Percentiles rank a stretch among this genome's conserved stretches.
Conservation (phyloP, 2,113 vertebrate species). For the Barbus barbus region DNA sequence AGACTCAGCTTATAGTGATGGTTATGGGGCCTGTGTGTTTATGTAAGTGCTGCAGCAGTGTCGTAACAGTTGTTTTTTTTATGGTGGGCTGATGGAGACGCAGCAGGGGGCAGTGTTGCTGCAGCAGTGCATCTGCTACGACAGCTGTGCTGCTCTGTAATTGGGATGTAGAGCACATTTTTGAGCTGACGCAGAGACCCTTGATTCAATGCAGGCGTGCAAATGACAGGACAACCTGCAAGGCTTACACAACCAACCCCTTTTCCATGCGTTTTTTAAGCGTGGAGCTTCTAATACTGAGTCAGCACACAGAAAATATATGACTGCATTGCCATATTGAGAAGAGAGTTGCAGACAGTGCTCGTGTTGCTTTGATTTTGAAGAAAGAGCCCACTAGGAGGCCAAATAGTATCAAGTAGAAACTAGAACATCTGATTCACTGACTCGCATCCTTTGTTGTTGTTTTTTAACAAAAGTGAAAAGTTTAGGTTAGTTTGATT, state of each 20-base stretch:
- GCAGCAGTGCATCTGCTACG: constrained; percentile 47
- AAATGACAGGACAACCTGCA: constrained; percentile 67
- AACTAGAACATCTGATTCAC: background rate
- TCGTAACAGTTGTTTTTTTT: background rate
- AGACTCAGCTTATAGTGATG: constrained; percentile 36
- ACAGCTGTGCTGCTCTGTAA: constrained; percentile 59
- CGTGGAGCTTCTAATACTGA: constrained; percentile 30
- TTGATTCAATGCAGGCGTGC: constrained; percentile 76
- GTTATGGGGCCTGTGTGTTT: constrained; percentile 42
- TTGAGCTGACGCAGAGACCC: constrained; percentile 69
- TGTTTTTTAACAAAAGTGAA: too few species aligned
- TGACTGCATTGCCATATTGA: constrained; percentile 8
- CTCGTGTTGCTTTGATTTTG: background rate
- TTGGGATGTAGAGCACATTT: constrained; percentile 79
- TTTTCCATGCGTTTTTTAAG: constrained; percentile 42
- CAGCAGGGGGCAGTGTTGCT: constrained; percentile 76
- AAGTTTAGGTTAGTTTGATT: background rate
- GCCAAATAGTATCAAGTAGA: background rate
- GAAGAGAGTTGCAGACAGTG: background rate
- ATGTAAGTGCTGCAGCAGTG: constrained; percentile 49
- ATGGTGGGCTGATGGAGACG: constrained; percentile 9
- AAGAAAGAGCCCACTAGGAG: background rate
- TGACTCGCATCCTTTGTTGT: background rate
- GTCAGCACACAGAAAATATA: constrained; percentile 39
- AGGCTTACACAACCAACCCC: constrained; percentile 51